Conservation (phyloP, 2,113 vertebrate species). For the Leptodactylus fuscus region DNA sequence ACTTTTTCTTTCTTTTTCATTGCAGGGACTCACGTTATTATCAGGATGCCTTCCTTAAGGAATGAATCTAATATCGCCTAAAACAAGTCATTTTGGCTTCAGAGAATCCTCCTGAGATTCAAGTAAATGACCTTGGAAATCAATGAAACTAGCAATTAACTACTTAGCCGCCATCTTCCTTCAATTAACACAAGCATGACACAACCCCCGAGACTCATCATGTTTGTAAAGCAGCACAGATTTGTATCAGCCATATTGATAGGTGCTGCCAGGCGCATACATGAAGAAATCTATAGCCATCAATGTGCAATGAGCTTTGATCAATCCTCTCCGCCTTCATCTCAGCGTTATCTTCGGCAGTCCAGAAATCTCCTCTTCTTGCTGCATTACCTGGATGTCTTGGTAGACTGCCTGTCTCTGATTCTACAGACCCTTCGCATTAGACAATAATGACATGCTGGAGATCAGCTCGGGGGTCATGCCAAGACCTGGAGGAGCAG, state of each 20-base stretch:
- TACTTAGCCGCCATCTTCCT: slow-evolving; percentile 25
- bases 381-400: background rate
- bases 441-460: background rate
- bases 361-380: background rate
- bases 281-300: background rate
- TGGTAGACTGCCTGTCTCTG: background rate
- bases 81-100: background rate
- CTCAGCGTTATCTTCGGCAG: background rate
- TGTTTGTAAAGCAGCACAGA: background rate
- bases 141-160: slow-evolving; percentile 26
- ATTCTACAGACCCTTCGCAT: background rate
- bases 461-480: background rate
- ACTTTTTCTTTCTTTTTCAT: no score
- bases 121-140: slow-evolving; percentile 21
- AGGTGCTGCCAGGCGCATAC: background rate
- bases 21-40: background rate
- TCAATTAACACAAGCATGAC: slow-evolving; percentile 19
- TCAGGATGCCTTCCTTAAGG: background rate
- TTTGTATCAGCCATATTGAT: slow-evolving; percentile 5
- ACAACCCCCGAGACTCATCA: background rate
- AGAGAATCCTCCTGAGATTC: background rate
- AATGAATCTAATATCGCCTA: background rate
- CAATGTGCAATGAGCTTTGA: slow-evolving; percentile 2
- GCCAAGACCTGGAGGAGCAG: background rate
- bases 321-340: background rate